A percentile compares a stretch with the other conserved stretches of the same genome.
Conservation (phyloP, 2,888 invertebrate genomes). For the Lydus trimaculatus region DNA sequence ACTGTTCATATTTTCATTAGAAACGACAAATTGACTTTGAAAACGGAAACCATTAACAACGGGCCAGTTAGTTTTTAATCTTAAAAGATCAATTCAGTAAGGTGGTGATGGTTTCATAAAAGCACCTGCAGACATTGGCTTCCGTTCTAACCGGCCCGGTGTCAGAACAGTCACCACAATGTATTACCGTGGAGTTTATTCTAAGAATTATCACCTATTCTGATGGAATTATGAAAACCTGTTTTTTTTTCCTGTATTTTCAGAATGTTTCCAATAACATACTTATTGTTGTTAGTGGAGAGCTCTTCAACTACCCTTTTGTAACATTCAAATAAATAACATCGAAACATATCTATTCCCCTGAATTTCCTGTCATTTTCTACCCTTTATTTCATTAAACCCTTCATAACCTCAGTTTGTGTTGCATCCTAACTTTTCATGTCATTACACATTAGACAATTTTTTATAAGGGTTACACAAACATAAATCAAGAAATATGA, state of each 20-base stretch:
- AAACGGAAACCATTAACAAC: constrained; percentile 13
- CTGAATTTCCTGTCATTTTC: constrained; percentile 53
- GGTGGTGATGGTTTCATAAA: constrained; percentile 10
- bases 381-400: constrained; percentile 49
- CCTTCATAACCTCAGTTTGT: constrained; percentile 42
- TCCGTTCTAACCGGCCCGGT: constrained; percentile 14
- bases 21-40: constrained; percentile 6
- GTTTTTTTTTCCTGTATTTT: neutral
- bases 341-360: constrained; percentile 50
- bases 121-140: constrained; percentile 15
- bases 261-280: constrained; percentile 1
- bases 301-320: constrained; percentile 14
- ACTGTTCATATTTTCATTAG: neutral
- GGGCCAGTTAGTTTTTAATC: constrained; percentile 10
- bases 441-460: constrained; percentile 44
- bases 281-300: neutral
- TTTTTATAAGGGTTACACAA: constrained; percentile 36
- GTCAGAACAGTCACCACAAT: constrained; percentile 11
- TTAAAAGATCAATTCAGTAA: constrained; percentile 3
- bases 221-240: neutral
- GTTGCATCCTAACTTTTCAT: constrained; percentile 34
- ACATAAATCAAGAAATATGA: constrained; percentile 44
- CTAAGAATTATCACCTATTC: neutral
- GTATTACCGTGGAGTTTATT: neutral
- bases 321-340: constrained; percentile 38